These are phyloP conservation scores for Rhadina sibilatrix DNA, from an alignment of 2,113 vertebrate species.

Conservation along the genomic window DNA sequence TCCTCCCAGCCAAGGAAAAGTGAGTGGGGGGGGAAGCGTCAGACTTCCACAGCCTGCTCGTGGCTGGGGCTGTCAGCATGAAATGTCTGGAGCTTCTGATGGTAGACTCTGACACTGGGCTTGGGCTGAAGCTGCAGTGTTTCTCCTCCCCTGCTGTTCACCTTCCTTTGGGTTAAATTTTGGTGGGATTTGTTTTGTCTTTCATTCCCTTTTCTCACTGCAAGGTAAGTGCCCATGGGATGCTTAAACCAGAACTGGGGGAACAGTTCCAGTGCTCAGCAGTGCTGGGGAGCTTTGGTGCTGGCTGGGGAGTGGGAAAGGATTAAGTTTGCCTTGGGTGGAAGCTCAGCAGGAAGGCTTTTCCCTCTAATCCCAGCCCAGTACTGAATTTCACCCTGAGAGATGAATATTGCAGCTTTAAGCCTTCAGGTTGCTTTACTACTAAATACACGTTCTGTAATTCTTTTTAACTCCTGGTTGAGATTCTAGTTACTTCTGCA, in stretches of 20 bases:
- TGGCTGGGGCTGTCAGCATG: slow-evolving; percentile 8
- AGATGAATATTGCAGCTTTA: slow-evolving; percentile 61
- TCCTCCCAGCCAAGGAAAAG: slow-evolving; percentile 22
- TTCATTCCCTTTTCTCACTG: slow-evolving; percentile 33
- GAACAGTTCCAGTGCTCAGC: neutral
- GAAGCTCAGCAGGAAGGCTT: neutral
- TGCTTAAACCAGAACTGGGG: neutral
- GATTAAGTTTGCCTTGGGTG: neutral
- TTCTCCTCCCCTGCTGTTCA: slow-evolving; percentile 48
- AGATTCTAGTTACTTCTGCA: slow-evolving; percentile 43
- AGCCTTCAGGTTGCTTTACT: slow-evolving; percentile 53
- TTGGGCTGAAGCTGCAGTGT: slow-evolving; percentile 62
- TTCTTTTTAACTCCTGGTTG: slow-evolving; percentile 58
- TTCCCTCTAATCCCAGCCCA: neutral
- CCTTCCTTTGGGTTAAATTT: slow-evolving; percentile 39
- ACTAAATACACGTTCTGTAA: slow-evolving; percentile 61
- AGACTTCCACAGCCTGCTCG: slow-evolving; percentile 27
- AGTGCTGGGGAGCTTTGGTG: neutral
- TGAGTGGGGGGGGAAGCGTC: slow-evolving; percentile 20
- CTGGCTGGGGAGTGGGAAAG: neutral
- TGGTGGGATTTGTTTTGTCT: slow-evolving; percentile 17
- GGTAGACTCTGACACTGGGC: slow-evolving; percentile 14
- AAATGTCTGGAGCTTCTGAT: slow-evolving; percentile 8
- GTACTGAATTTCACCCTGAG: neutral
- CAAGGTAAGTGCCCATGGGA: slow-evolving; percentile 50